Evolutionary conservation across 2,888 invertebrate species (phyloP).

Genomic region (Priocnemis perturbator): DNA sequence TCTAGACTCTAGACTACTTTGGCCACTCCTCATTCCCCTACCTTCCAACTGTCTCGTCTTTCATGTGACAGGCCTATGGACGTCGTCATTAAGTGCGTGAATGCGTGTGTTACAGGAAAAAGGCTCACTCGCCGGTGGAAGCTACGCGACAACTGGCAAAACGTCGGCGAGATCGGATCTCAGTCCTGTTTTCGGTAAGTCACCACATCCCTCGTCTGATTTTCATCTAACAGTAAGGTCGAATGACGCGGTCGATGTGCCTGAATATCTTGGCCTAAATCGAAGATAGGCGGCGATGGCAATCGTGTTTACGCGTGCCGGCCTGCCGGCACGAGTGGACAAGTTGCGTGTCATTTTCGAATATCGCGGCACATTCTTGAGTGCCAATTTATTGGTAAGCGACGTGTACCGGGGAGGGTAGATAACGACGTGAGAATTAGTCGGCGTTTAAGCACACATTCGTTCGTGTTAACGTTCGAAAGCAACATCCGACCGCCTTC

Average conservation of each 20-base stretch:
- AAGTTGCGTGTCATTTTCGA: no score
- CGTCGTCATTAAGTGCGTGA: slow-evolving; percentile 52
- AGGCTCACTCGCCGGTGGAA: slow-evolving; percentile 80
- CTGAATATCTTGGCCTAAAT: no score
- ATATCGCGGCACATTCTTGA: no score
- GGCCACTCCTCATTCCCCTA: neutral
- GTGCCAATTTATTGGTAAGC: no score
- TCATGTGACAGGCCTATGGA: slow-evolving; percentile 28
- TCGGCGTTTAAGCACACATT: no score
- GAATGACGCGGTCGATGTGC: no score
- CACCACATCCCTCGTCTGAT: neutral
- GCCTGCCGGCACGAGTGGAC: neutral
- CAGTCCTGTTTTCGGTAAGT: slow-evolving; percentile 93
- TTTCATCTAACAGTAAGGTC: slow-evolving; percentile 7
- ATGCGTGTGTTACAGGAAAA: slow-evolving; percentile 84
- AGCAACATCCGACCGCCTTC: no score
- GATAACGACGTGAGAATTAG: no score
- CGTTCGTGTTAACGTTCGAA: no score
- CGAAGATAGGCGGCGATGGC: slow-evolving; percentile 1
- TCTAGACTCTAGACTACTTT: no score
- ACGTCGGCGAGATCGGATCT: slow-evolving; percentile 89
- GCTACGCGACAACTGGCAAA: slow-evolving; percentile 84
- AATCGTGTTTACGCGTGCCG: slow-evolving; percentile 1
- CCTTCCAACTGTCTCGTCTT: slow-evolving; percentile 14
- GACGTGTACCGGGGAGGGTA: no score